phyloP scores from a whole-genome alignment of 64 coral and sea anemone genomes.

The Actinia equina region DNA sequence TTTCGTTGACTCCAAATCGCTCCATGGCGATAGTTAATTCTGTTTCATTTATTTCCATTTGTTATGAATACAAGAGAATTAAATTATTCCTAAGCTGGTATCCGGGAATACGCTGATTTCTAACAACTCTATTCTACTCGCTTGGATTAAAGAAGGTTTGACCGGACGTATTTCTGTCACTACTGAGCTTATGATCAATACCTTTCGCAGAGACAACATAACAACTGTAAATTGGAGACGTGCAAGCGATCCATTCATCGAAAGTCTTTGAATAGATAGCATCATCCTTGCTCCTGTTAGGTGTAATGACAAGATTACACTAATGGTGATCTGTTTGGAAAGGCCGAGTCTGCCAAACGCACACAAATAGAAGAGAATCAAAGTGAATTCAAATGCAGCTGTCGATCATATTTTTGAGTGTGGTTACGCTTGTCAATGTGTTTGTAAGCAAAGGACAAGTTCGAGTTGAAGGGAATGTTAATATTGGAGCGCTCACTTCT shows the following conservation, averaged over 20 bases:
- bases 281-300: no score
- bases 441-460: neutral
- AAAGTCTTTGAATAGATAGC: no score
- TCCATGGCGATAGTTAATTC: neutral
- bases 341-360: no score
- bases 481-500: slow-evolving; percentile 12
- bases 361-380: no score
- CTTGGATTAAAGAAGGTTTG: neutral
- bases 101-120: neutral
- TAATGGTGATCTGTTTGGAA: no score
- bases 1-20: neutral
- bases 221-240: neutral
- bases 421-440: neutral
- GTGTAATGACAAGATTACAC: no score
- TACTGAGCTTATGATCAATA: neutral
- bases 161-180: neutral
- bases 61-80: neutral
- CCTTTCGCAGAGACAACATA: neutral
- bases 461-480: neutral
- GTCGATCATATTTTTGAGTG: neutral
- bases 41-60: neutral
- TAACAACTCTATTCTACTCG: neutral
- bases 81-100: neutral
- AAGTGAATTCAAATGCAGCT: neutral
- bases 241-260: neutral